phyloP scores from a whole-genome alignment of 2,797 vertebrate genomes.

The Tolypeutes matacus region DNA sequence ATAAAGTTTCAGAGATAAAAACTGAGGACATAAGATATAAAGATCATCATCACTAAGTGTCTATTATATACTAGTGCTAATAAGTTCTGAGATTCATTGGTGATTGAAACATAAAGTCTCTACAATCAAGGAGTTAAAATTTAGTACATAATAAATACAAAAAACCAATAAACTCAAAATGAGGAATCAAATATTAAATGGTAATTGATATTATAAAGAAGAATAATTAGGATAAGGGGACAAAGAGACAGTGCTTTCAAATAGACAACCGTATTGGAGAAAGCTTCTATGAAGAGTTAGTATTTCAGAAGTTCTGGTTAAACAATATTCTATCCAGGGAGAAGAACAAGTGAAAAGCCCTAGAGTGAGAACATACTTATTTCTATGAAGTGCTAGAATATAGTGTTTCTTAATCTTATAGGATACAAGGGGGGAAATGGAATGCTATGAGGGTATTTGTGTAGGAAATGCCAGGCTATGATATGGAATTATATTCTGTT shows the following conservation, averaged over 20 bases:
- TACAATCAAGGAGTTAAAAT: background rate
- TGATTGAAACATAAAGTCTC: background rate
- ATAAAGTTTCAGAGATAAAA: background rate
- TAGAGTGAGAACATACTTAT: background rate
- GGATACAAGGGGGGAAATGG: fast-evolving
- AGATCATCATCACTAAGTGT: background rate
- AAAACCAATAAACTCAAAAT: background rate
- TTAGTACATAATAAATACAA: background rate
- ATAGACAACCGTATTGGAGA: background rate
- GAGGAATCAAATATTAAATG: background rate
- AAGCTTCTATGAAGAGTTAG: fast-evolving
- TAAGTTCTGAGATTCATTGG: background rate
- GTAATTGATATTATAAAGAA: background rate
- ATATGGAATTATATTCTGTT: background rate
- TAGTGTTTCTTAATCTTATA: background rate
- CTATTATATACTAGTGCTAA: background rate
- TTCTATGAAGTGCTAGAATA: background rate
- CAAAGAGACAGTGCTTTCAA: background rate
- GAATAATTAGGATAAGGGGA: background rate
- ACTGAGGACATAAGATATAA: background rate
- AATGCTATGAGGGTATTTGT: background rate
- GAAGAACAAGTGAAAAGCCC: background rate
- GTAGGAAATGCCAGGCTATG: background rate
- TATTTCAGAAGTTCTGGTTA: background rate
- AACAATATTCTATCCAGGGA: background rate